A percentile compares a stretch with the other conserved stretches of the same genome.
phyloP scores from a whole-genome alignment of 1,140 invertebrate genomes.

The Formica selysi region DNA sequence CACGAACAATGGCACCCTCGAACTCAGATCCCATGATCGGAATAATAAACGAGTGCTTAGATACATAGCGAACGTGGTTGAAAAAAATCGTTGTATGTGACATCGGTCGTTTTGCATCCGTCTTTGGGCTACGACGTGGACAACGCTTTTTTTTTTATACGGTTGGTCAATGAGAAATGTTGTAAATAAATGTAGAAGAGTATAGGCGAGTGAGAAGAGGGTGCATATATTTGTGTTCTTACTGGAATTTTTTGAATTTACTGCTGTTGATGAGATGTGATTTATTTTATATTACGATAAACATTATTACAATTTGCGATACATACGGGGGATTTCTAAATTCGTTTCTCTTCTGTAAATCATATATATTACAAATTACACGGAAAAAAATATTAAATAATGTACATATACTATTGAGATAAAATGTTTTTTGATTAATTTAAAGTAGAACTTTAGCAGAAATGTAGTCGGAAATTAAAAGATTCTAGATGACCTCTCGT shows the following conservation, averaged over 20 bases:
- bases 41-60: conserved; percentile 50
- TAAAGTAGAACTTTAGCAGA: neutral
- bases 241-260: conserved; percentile 16
- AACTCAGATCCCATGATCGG: conserved; percentile 49
- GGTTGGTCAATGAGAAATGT: conserved; percentile 19
- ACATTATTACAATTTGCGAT: neutral
- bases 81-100: conserved; percentile 54
- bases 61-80: conserved; percentile 33
- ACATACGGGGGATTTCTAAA: neutral
- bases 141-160: neutral
- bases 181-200: conserved; percentile 22
- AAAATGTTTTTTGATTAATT: neutral
- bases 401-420: no score
- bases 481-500: neutral
- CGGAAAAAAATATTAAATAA: neutral
- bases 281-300: conserved; percentile 30
- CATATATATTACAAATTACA: neutral
- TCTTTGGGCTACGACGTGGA: conserved; percentile 20
- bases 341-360: neutral
- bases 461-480: neutral
- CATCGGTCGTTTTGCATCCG: conserved; percentile 19
- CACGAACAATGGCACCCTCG: conserved; percentile 37
- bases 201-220: conserved; percentile 9
- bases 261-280: neutral
- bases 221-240: conserved; percentile 40